phyloP scores from a whole-genome alignment of 2,113 vertebrate genomes.

The Thomomys bottae region DNA sequence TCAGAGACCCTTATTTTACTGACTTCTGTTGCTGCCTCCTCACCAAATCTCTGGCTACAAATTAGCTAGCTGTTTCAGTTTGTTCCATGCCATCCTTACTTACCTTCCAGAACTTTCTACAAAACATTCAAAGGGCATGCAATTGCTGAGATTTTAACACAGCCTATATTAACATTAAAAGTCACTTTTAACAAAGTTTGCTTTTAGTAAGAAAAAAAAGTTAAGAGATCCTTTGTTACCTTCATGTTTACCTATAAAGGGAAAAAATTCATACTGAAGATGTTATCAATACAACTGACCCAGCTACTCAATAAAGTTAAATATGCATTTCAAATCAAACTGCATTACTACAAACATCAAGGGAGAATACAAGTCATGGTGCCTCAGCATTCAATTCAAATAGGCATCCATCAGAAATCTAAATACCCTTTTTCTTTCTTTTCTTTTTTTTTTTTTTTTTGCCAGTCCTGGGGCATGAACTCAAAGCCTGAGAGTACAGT shows the following conservation, averaged over 20 bases:
- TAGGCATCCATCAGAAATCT: background rate
- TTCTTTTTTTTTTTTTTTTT: too few species aligned
- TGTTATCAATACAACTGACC: background rate
- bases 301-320: conserved; percentile 36
- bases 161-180: conserved; percentile 37
- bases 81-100: background rate
- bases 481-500: too few species aligned
- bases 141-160: conserved; percentile 35
- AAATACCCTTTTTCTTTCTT: too few species aligned
- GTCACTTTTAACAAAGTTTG: background rate
- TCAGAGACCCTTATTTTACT: background rate
- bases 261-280: conserved; percentile 62
- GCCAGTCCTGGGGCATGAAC: too few species aligned
- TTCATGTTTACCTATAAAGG: conserved; percentile 84
- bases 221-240: conserved; percentile 81
- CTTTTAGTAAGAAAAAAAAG: conserved; percentile 61
- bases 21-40: background rate
- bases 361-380: conserved; percentile 14
- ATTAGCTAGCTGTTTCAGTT: background rate
- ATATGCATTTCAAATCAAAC: conserved; percentile 28
- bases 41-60: background rate
- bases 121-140: conserved; percentile 58
- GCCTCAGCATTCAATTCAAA: conserved; percentile 24
- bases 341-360: conserved; percentile 33
- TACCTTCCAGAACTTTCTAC: conserved; percentile 8